These are phyloP conservation scores for Meta bourneti DNA, from an alignment of 2,888 invertebrate genomes.

Conservation along the genomic window DNA sequence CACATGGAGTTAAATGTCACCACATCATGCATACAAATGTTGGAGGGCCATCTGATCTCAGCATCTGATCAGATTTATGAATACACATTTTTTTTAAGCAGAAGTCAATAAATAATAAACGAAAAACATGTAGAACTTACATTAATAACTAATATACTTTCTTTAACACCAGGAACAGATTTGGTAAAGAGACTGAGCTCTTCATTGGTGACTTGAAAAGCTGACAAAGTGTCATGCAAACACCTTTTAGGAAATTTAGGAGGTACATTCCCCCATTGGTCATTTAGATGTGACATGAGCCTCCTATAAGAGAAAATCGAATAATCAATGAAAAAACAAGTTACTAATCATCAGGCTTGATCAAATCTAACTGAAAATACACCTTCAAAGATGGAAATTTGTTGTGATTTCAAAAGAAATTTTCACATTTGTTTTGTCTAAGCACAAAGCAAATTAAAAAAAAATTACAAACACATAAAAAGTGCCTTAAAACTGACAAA, in stretches of 20 bases:
- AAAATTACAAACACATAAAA: too few relatives aligned
- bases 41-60: too few relatives aligned
- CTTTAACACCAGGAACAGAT: constrained; percentile 76
- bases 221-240: constrained; percentile 82
- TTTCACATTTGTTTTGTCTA: not conserved
- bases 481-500: too few relatives aligned
- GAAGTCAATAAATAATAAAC: not conserved
- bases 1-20: too few relatives aligned
- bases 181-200: constrained; percentile 79
- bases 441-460: not conserved
- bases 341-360: not conserved
- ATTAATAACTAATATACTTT: constrained; percentile 46
- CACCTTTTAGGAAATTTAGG: constrained; percentile 80
- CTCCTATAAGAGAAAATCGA: constrained; percentile 81
- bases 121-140: not conserved
- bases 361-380: too few relatives aligned
- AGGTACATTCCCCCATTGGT: constrained; percentile 79
- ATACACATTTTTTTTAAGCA: not conserved
- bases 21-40: too few relatives aligned
- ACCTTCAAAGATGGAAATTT: too few relatives aligned
- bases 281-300: constrained; percentile 83
- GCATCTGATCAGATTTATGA: too few relatives aligned
- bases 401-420: not conserved
- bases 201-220: constrained; percentile 82
- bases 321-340: constrained; percentile 14